Conservation (phyloP, 2,797 vertebrate genomes). For the Paratrypauchen microcephalus region DNA sequence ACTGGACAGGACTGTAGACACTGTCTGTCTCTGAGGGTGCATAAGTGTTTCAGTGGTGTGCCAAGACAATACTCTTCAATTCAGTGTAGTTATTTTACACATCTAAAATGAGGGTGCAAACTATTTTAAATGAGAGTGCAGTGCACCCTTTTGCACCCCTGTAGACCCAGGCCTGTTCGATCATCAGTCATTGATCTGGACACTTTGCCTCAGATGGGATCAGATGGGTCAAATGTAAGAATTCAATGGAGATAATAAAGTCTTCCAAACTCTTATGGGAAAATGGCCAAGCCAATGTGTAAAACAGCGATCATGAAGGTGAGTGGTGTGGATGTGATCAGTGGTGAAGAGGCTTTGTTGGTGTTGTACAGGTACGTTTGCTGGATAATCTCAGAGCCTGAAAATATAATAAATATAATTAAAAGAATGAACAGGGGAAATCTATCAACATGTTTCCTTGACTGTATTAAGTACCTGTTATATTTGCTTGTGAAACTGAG, state of each 20-base stretch:
- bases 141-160: too few species aligned
- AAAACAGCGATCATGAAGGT: neutral
- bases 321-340: too few species aligned
- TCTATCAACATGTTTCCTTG: neutral
- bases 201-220: too few species aligned
- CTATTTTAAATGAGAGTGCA: too few species aligned
- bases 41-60: too few species aligned
- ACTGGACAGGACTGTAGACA: too few species aligned
- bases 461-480: conserved; percentile 73
- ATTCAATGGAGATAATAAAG: neutral
- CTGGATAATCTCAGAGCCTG: conserved; percentile 31
- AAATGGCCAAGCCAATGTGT: neutral
- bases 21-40: too few species aligned
- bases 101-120: too few species aligned
- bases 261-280: neutral
- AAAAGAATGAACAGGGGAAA: neutral
- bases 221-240: neutral
- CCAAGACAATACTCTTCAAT: too few species aligned
- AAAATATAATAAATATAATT: conserved; percentile 22
- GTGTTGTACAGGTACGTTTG: conserved; percentile 50
- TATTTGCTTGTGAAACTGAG: conserved; percentile 66
- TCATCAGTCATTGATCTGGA: too few species aligned
- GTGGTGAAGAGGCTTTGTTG: conserved; percentile 37
- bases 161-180: too few species aligned
- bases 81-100: too few species aligned